Evolutionary conservation across 2,797 vertebrate genomes (phyloP), one percentile per base, ranked within the genome.

Genomic region (Fistularia commersonii): DNA sequence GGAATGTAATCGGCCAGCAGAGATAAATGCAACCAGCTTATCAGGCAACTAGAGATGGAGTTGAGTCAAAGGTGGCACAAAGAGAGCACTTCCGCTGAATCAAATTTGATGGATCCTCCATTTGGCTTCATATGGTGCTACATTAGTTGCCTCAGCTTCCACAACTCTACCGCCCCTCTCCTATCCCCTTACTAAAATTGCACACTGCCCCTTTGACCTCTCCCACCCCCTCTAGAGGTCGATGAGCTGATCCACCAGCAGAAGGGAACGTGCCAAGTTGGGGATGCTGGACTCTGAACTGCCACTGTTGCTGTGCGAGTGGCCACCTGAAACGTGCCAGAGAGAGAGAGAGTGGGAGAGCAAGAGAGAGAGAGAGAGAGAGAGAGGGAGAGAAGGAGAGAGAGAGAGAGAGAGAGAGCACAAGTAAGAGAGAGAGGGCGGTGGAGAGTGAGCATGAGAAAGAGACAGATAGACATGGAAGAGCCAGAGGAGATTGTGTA

Each of bases 191-290:
- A 64, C 74, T 69, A 74, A 48, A 77, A 85, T 83, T 89, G 81
- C 80, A 89, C 77, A 64, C 74, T 73, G 82, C 81, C 85, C 87
- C 77, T 86, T 86, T 58, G 62, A 81, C 77, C 82, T 75, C 80
- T 77, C 78, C 81, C 82, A 81, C 72, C 77, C 69, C 84, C 80
- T 76, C 93, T 98, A 99, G 91, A 99, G 94, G 93, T 99, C 97
- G 94, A 99, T 99, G 91, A 99, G 97, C 93, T 99, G 97, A 93
- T 99, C 97, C 95, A 99, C 96, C 92, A 99, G 93, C 91, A 99
- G 95, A 79, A 98, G 93, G 91, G 97, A 96, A 91, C 95, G 95
- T 90, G 95, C 93, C 95, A 99, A 91, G 93, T 92, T 97, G 91
- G 96, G 94, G 91, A 99, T 93, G 93, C 93, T 97, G 93, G 95